phyloP scores from a whole-genome alignment of 2,113 vertebrate genomes.

The Corvus cornix region DNA sequence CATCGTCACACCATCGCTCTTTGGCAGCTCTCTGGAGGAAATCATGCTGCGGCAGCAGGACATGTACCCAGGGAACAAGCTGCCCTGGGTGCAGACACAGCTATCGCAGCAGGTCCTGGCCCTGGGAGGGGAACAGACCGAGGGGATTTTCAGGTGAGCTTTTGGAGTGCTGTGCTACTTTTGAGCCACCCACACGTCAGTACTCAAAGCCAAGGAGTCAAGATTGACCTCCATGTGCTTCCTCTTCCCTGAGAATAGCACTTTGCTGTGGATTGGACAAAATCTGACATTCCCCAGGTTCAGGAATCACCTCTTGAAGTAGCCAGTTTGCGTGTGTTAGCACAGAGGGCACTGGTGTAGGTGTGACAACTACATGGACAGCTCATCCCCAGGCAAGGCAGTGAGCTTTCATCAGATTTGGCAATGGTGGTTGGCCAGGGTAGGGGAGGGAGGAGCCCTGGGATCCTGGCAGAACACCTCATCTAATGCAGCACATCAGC shows the following conservation, averaged over 20 bases:
- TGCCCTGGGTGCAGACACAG: constrained; percentile 92
- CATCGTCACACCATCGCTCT: constrained; percentile 86
- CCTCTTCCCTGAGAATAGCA: background rate
- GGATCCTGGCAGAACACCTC: background rate
- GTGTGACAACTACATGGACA: background rate
- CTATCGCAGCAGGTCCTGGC: constrained; percentile 87
- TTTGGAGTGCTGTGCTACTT: background rate
- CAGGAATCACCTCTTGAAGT: background rate
- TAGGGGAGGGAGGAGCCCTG: background rate
- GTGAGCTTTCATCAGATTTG: background rate
- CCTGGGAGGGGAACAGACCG: constrained; percentile 85
- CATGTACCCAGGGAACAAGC: constrained; percentile 81
- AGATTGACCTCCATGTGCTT: background rate
- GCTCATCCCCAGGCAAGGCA: background rate
- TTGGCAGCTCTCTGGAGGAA: constrained; percentile 87
- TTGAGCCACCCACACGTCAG: background rate
- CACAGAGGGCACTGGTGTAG: background rate
- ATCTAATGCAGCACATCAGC: background rate
- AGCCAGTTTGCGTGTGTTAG: background rate
- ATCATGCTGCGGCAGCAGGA: constrained; percentile 88
- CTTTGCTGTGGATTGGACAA: background rate
- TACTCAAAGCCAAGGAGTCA: background rate
- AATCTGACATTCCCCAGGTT: background rate
- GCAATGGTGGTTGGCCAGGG: background rate
- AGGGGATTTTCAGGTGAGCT: constrained; percentile 91